Conservation (phyloP, 2,888 invertebrate genomes). For the Macaria liturata region DNA sequence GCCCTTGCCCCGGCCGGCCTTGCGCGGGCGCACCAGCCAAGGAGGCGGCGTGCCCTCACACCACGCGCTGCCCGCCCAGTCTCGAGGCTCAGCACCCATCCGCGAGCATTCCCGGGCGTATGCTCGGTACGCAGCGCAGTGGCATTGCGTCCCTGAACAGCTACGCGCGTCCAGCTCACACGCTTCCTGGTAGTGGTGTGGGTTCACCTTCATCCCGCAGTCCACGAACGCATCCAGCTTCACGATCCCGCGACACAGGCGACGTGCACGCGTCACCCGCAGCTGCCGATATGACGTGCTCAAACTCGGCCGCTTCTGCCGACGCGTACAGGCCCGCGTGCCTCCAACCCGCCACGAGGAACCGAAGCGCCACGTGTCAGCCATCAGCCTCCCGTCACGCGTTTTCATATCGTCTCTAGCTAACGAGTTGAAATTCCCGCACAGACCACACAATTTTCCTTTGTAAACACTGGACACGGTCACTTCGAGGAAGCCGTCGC, state of each 20-base stretch:
- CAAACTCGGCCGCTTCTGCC: slow-evolving; percentile 73
- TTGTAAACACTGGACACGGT: slow-evolving; percentile 89
- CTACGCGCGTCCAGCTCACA: slow-evolving; percentile 95
- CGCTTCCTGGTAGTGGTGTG: slow-evolving; percentile 92
- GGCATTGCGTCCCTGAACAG: slow-evolving; percentile 91
- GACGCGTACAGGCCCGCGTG: slow-evolving; percentile 86
- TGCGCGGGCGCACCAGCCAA: slow-evolving; percentile 62
- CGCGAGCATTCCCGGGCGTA: slow-evolving; percentile 94
- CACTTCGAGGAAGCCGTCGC: slow-evolving; percentile 95
- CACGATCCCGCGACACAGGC: slow-evolving; percentile 79
- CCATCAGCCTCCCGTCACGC: slow-evolving; percentile 86
- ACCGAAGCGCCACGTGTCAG: slow-evolving; percentile 89
- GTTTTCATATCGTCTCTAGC: slow-evolving; percentile 92
- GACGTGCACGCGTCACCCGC: slow-evolving; percentile 65
- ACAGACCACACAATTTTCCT: slow-evolving; percentile 93
- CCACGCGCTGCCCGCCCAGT: slow-evolving; percentile 88
- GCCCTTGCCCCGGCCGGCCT: slow-evolving; percentile 37
- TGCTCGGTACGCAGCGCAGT: slow-evolving; percentile 95
- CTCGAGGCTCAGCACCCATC: slow-evolving; percentile 87
- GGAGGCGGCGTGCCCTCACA: slow-evolving; percentile 81
- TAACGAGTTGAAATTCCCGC: slow-evolving; percentile 96
- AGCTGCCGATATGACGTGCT: slow-evolving; percentile 79
- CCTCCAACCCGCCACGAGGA: slow-evolving; percentile 96
- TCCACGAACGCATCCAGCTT: slow-evolving; percentile 85
- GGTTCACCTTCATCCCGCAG: slow-evolving; percentile 91